Base-by-base conservation (phyloP, 2,113 vertebrate species). In the Channa argus region DNA sequence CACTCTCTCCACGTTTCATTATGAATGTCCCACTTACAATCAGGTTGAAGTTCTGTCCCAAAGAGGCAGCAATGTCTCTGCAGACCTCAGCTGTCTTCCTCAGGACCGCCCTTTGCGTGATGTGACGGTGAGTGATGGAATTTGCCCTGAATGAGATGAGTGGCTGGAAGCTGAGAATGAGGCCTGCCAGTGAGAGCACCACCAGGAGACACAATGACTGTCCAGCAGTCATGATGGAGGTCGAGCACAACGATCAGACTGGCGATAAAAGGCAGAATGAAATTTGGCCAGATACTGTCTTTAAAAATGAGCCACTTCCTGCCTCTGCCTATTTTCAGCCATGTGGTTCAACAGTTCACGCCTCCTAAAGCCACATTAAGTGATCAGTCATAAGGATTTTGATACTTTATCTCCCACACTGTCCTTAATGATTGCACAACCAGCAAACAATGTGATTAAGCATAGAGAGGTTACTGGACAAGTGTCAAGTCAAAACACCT, bases 1-100 rank as follows among this genome's bases (percentile, higher is more conserved):
- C 39, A 4, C 4, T 41, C 4, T 41, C 39, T 41, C 4, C 39
- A 41, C 39, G 4, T 44, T 55, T 47, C 10, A 37, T 1, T 4
- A 3, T 39, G 6, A 11, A 4, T 54, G 53, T 74, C 2, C 6
- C n/a, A 67, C 88, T 90, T 50, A 93, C 92, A n/a, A 37, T 75
- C 56, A 93, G 59, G 24, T 2, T 85, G 84, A 92, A 90, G 50
- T 83, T 51, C 13, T 59, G 63, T 45, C 89, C 88, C 14, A 83
- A 70, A 5, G 88, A 63, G 0, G 45, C 50, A 14, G 90, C 90
- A 0, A 92, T 71, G 24, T 85, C 77, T 12, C 58, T 15, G 74
- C 92, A 93, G 39, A 86, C 85, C 54, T 92, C 88, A 0, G 87
- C 90, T 3, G 91, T 90, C 79, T 93, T 92, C 13, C 36, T 61